Evolutionary conservation across 2,888 invertebrate genomes (phyloP), one percentile per base, ranked within the genome.

Genomic region (Xylota sylvarum): DNA sequence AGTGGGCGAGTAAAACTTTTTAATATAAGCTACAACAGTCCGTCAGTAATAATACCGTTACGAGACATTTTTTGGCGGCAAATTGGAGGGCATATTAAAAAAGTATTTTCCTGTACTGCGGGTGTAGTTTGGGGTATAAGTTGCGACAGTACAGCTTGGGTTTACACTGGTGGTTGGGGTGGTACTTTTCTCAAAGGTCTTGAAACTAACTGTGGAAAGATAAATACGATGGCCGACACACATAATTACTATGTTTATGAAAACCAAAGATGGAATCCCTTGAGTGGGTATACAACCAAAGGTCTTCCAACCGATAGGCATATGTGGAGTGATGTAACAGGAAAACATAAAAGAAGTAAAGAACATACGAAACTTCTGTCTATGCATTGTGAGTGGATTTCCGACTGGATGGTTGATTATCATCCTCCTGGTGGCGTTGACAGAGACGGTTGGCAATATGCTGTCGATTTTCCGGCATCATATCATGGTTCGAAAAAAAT

Each of bases 401-500:
- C 97, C 0, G 98, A 98, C 91, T 98, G 98, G 98, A 94, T 96
- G 91, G 94, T 98, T n/a, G 98, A 98, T 92, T 98, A 96, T 91
- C 96, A 96, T 90, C 96, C 97, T 7, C 96, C 97, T 0, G 97
- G 97, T 1, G 98, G 98, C 2, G 97, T 97, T 0, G 98, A 98
- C 92, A 94, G 95, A 79, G 97, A 98, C 88, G 98, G 98, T 2
- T 98, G 98, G 98, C 98, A 98, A 91, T 98, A 98, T 92, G 98
- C 98, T 0, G 96, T 97, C 0, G 98, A 98, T 93, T 98, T 98
- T 91, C 97, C 98, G 0, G 95, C 97, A 1, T 95, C 95, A 9
- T 98, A 97, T 92, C 98, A 97, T 90, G 96, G 96, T 0, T 95
- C 96, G 89, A 97, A 97, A 92, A 94, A 96, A 88, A 96, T 98